These are phyloP conservation scores for Oligia strigilis DNA, from an alignment of 2,888 invertebrate species.

Conservation along the genomic window DNA sequence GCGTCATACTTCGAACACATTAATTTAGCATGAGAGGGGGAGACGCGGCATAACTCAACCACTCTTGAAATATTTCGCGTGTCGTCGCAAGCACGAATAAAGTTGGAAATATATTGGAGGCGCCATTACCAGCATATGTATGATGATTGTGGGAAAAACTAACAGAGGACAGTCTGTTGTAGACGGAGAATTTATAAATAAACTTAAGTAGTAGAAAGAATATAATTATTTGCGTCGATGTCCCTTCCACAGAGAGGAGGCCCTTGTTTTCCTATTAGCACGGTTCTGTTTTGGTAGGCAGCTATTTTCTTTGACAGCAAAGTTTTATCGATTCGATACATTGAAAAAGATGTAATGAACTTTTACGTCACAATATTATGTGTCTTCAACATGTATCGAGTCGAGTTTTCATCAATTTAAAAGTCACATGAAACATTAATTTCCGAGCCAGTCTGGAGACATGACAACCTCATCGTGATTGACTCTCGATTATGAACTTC, in stretches of 20 bases:
- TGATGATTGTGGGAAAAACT: slow-evolving; percentile 29
- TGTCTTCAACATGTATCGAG: neutral
- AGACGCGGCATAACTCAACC: slow-evolving; percentile 61
- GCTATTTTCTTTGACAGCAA: neutral
- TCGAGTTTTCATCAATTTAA: neutral
- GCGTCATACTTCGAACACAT: slow-evolving; percentile 35
- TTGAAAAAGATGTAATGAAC: neutral
- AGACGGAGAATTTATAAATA: neutral
- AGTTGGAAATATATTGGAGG: slow-evolving; percentile 63
- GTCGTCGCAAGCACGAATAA: slow-evolving; percentile 50
- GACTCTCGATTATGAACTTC: slow-evolving; percentile 18
- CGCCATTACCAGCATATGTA: slow-evolving; percentile 46
- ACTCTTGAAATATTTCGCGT: slow-evolving; percentile 64
- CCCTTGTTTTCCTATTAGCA: neutral
- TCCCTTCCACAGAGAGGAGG: neutral
- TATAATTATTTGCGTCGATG: neutral
- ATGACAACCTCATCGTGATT: slow-evolving; percentile 11
- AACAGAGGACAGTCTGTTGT: neutral
- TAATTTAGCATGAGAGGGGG: slow-evolving; percentile 54
- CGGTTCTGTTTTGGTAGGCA: neutral
- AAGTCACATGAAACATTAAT: slow-evolving; percentile 30
- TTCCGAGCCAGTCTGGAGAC: neutral
- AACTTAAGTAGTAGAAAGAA: neutral
- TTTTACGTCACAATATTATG: neutral
- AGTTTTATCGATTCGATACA: neutral